Evolutionary conservation across 2,113 vertebrate genomes (phyloP).

Genomic region (Phaetusa simplex): DNA sequence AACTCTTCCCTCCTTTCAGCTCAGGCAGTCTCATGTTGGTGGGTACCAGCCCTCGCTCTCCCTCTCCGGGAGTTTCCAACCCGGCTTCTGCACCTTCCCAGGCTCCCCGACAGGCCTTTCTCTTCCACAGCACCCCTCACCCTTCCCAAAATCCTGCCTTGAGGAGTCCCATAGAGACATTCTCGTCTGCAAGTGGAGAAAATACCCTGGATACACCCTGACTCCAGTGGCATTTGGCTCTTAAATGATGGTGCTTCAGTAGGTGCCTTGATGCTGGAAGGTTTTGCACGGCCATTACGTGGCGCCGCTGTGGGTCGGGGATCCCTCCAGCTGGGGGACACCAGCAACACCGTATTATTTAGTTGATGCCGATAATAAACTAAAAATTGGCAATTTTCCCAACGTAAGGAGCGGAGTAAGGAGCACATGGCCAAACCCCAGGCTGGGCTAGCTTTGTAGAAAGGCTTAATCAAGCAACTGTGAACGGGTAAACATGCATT

Average conservation of each 20-base stretch:
- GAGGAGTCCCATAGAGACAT: not conserved
- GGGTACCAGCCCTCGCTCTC: not conserved
- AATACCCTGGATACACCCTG: not conserved
- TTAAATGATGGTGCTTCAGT: not conserved
- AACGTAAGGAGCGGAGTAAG: not conserved
- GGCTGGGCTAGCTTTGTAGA: not conserved
- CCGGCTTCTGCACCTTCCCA: not conserved
- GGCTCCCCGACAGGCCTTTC: fast-evolving
- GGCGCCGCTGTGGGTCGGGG: not conserved
- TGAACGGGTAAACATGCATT: not conserved
- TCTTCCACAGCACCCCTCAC: not conserved
- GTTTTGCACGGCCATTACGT: fast-evolving
- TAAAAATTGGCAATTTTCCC: not conserved
- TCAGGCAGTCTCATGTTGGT: fast-evolving
- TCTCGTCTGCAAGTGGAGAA: not conserved
- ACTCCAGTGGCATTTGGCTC: not conserved
- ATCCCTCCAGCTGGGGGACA: not conserved
- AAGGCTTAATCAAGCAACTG: not conserved
- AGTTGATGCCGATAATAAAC: not conserved
- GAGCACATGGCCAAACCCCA: not conserved
- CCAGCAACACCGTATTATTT: not conserved
- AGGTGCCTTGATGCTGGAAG: not conserved
- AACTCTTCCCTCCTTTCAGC: not conserved
- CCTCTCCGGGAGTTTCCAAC: fast-evolving
- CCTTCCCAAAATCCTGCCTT: not conserved